phyloP scores from a whole-genome alignment of 2,888 invertebrate genomes.

The Amblyjoppa fuscipennis region DNA sequence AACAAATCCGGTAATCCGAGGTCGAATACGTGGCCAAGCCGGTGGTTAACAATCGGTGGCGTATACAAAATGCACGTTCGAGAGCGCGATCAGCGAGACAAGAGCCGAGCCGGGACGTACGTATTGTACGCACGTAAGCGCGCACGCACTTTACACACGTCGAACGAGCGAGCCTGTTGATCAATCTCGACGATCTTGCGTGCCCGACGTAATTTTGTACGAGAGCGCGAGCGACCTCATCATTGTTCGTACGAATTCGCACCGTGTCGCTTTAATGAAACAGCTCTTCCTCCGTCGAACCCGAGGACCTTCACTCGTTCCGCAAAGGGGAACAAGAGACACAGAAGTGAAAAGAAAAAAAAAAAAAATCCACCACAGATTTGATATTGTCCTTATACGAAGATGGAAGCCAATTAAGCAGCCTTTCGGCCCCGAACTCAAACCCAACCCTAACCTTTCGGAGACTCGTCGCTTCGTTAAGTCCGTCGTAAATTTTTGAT shows the following conservation, averaged over 20 bases:
- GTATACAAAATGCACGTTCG: conserved; percentile 59
- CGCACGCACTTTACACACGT: background rate
- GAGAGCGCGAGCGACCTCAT: conserved; percentile 36
- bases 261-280: conserved; percentile 42
- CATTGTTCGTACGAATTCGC: conserved; percentile 45
- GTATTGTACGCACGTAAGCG: conserved; percentile 4
- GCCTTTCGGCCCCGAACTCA: background rate
- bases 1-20: conserved; percentile 52
- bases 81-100: conserved; percentile 41
- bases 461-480: conserved; percentile 2
- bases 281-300: conserved; percentile 13
- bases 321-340: background rate
- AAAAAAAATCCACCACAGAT: background rate
- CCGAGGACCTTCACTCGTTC: conserved; percentile 19
- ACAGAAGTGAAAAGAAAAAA: background rate
- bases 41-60: conserved; percentile 56
- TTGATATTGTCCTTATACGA: background rate
- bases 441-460: background rate
- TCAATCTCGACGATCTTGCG: conserved; percentile 66
- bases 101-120: conserved; percentile 25
- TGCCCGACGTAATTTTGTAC: conserved; percentile 59
- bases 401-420: conserved; percentile 5
- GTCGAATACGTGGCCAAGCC: conserved; percentile 40
- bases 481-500: conserved; percentile 14
- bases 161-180: conserved; percentile 56